Conservation (phyloP, 2,888 invertebrate species). For the Diarsia rubi region DNA sequence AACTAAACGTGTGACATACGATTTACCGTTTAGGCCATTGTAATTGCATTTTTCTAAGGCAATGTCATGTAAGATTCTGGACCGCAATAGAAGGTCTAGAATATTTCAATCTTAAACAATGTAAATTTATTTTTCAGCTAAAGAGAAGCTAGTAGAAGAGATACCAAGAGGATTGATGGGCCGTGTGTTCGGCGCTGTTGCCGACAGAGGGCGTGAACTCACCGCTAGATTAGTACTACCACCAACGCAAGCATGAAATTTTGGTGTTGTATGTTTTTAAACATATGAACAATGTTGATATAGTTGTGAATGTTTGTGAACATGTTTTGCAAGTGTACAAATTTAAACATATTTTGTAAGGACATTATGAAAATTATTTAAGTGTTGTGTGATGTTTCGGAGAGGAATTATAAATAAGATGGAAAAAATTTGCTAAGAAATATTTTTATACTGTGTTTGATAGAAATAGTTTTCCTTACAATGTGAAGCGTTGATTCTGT, state of each 20-base stretch:
- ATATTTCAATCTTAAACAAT: neutral
- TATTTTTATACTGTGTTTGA: neutral
- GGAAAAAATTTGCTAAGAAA: neutral
- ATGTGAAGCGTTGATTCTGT: neutral
- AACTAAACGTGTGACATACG: neutral
- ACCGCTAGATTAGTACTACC: constrained; percentile 80
- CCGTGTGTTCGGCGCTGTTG: constrained; percentile 83
- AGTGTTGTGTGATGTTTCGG: constrained; percentile 4
- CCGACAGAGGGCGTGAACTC: constrained; percentile 83
- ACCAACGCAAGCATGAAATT: constrained; percentile 73
- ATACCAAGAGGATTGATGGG: constrained; percentile 79
- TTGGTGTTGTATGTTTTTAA: neutral
- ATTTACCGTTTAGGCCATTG: neutral
- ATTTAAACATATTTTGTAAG: neutral
- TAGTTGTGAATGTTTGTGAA: constrained; percentile 13
- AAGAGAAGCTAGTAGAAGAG: constrained; percentile 68
- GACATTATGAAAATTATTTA: neutral
- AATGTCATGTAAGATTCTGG: neutral
- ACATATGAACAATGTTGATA: neutral
- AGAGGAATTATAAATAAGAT: neutral
- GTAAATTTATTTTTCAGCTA: constrained; percentile 57
- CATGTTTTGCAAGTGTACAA: neutral
- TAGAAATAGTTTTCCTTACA: neutral
- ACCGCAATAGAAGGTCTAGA: neutral
- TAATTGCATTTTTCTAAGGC: neutral